Evolutionary conservation across 2,888 invertebrate genomes (phyloP), one percentile per base, ranked within the genome.

Genomic region (Ectemnius lituratus): DNA sequence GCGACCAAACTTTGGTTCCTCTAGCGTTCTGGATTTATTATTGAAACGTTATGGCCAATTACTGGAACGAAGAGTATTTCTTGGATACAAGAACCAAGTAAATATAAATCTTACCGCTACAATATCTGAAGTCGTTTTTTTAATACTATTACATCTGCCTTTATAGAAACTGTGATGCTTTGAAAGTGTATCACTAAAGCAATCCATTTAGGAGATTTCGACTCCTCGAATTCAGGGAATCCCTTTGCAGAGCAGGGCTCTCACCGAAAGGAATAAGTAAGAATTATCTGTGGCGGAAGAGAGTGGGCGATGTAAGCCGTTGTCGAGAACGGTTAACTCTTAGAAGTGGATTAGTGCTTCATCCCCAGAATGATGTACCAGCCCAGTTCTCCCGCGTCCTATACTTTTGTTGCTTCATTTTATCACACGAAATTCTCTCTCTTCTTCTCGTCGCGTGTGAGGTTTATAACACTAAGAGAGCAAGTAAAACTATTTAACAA

Each of bases 341-440:
- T 62, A 62, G 61, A 20, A 46, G 11, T n/a, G 45, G 45, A 23
- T 62, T 60, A 60, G 37, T 3, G 23, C 3, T 46, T 62, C 18
- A 46, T 46, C 61, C 46, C 61, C 5, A 16, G 27, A 27, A 46
- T 62, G 45, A 16, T 46, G 18, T 4, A 20, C 37, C 37, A 1
- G 37, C 16, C 18, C 45, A 11, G 20, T 62, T 62, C 61, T 20
- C n/a, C 37, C 37, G 28, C 61, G 6, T 2, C n/a, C 16, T 6
- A 14, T 6, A 46, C 18, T 45, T 62, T 20, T 45, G n/a, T 16
- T 52, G 52, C 52, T 52, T 16, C 16, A 14, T 52, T 52, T 14
- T 52, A 52, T 52, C 16, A 52, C 52, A 52, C 37, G 37, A 37
- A 37, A 37, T 37, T 37, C 8, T 37, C 37, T 8, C 37, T 4